Base-by-base conservation (phyloP, 2,797 vertebrate genomes). In the Tolypeutes matacus region DNA sequence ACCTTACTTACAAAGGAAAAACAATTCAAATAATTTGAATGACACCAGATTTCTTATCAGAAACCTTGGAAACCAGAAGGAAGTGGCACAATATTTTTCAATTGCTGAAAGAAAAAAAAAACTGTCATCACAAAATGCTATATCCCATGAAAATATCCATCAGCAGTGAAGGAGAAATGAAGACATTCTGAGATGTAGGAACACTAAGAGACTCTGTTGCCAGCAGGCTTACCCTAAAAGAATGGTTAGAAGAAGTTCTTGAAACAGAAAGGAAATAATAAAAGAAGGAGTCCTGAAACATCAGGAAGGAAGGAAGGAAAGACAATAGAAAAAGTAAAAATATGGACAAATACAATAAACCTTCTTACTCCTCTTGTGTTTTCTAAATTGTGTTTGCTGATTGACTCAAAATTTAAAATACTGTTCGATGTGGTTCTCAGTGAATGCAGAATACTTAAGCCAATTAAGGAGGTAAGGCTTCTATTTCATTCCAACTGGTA, bases 161-260 rank as follows among this genome's bases (percentile, higher is more conserved):
- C 9, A 56, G 31, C 21, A 75, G 34, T 53, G 53, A 76, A 84
- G 46, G 36, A 31, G 42, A 29, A 67, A 36, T 77, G 64, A 56
- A 77, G 58, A 70, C 31, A 49, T 62, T 53, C 53, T 76, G 27
- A 84, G 53, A 72, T 36, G 3, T 49, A 58, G 2, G 34, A 78
- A 78, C 51, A n/a, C 29, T 9, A 58, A 58, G 12, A 89, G 46
- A 29, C 77, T 49, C 84, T 58, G 67, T 89, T 58, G 53, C 69
- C 81, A 86, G 31, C 75, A 90, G 67, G 70, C 64, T 67, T n/a
- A n/a, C 29, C 60, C 82, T 90, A 51, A 77, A 86, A 72, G 75
- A 85, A 89, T 76, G 27, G 15, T 36, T 64, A 56, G 42, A 31
- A 27, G 18, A 62, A 65, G 42, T n/a, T 60, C 42, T 76, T 69